phyloP scores from a whole-genome alignment of 2,113 vertebrate species.

The Hemicordylus capensis region DNA sequence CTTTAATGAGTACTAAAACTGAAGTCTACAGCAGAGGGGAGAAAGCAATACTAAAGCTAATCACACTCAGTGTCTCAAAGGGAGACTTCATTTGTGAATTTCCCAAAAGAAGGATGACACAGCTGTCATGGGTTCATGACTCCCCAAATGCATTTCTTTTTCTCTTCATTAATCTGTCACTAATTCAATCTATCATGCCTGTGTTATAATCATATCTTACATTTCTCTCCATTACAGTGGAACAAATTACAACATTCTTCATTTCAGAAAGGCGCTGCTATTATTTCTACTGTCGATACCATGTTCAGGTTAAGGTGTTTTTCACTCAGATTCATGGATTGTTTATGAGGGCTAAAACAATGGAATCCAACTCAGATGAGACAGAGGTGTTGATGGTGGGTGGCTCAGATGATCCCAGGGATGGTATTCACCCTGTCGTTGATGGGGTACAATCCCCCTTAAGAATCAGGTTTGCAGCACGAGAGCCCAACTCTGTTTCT shows the following conservation, averaged over 20 bases:
- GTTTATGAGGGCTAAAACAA: neutral
- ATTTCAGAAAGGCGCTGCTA: conserved; percentile 48
- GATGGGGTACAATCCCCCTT: neutral
- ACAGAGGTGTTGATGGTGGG: neutral
- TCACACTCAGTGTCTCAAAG: conserved; percentile 60
- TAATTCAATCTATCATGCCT: conserved; percentile 63
- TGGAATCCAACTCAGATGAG: neutral
- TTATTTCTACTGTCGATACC: conserved; percentile 50
- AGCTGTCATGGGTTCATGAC: conserved; percentile 46
- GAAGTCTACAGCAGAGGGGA: conserved; percentile 37
- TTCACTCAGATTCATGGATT: neutral
- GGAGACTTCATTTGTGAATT: conserved; percentile 63
- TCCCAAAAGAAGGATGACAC: conserved; percentile 52
- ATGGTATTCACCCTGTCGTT: neutral
- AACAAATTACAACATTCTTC: conserved; percentile 61
- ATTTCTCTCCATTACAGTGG: conserved; percentile 57
- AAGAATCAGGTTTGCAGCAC: neutral
- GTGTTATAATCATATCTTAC: conserved; percentile 66
- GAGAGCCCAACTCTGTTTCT: neutral
- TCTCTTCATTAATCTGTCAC: conserved; percentile 69
- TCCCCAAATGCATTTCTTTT: conserved; percentile 63
- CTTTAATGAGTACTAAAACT: conserved; percentile 74
- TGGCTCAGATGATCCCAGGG: neutral
- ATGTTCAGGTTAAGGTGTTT: conserved; percentile 13
- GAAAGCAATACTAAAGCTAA: conserved; percentile 62